Percentiles rank a stretch among this genome's conserved stretches.
Conservation (phyloP, 2,888 invertebrate species). For the Hydroisotoma schaefferi region DNA sequence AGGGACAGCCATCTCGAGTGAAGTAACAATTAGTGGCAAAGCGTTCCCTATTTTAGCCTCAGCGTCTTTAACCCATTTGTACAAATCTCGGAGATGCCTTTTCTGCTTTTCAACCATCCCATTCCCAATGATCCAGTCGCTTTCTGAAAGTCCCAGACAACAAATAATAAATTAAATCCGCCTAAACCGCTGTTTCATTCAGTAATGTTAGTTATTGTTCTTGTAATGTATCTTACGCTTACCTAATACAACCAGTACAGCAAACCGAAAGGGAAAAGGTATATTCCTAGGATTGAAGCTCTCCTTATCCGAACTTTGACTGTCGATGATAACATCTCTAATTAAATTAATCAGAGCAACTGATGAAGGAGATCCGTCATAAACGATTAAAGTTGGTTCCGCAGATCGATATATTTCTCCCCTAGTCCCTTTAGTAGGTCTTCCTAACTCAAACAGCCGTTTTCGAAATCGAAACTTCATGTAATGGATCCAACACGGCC, state of each 20-base stretch:
- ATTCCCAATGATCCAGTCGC: slow-evolving; percentile 22
- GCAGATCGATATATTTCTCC: slow-evolving; percentile 26
- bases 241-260: slow-evolving; percentile 26
- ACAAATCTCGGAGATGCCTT: slow-evolving; percentile 28
- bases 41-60: slow-evolving; percentile 15
- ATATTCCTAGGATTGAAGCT: slow-evolving; percentile 8
- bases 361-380: slow-evolving; percentile 30
- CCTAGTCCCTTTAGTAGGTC: slow-evolving; percentile 31
- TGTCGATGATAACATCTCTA: slow-evolving; percentile 17
- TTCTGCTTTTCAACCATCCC: slow-evolving; percentile 26
- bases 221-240: neutral
- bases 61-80: slow-evolving; percentile 30
- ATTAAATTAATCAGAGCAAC: slow-evolving; percentile 31
- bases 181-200: neutral
- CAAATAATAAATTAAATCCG: neutral
- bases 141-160: slow-evolving; percentile 20
- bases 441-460: slow-evolving; percentile 37
- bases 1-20: slow-evolving; percentile 32
- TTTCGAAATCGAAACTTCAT: slow-evolving; percentile 39
- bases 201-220: neutral
- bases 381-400: slow-evolving; percentile 22
- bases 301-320: neutral
- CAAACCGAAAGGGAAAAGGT: slow-evolving; percentile 34
- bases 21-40: slow-evolving; percentile 34
- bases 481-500: slow-evolving; percentile 41